Evolutionary conservation across 2,113 vertebrate species (phyloP), one percentile per base, ranked within the genome.

Genomic region (Proterorhinus semilunaris): DNA sequence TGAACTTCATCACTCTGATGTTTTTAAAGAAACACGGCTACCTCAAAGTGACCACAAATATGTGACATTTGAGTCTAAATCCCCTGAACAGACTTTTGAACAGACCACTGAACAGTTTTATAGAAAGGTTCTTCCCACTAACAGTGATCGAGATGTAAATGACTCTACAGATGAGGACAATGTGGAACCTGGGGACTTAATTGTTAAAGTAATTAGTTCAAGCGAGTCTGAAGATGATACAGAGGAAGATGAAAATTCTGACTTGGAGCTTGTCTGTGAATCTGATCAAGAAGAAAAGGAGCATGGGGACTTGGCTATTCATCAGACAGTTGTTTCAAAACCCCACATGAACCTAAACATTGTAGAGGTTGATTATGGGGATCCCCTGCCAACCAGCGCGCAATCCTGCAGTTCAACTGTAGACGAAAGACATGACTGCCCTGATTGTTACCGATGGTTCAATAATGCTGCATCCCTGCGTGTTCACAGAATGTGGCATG

Each of bases 401-500:
- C 57, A 57, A 62, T 49, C 47, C 0, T 75, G 67, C 64, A 71
- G 17, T 69, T 59, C 72, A 71, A 13, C 17, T 0, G 5, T 71
- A 47, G 78, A 9, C 52, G 71, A 78, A 49, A 89, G 74, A 65
- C 75, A 74, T 69, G 79, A 86, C 47, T 93, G 92, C 47, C 88
- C 90, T 3, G 90, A 91, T 0, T 93, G 92, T 78, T 85, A 77
- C 48, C 87, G 90, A 7, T 88, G 79, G 71, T 94, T 94, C 76
- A 45, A 71, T 72, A 90, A 86, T 61, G 78, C 86, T 6, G 70
- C 71, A 48, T 90, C 91, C 1, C 82, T 94, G 52, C 89, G 87
- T 1, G 85, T 85, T 82, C 92, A 93, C 82, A 87, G 86, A 87
- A 81, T 85, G 79, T 93, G 91, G 91, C 93, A 94, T 64, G 82